phyloP scores from a whole-genome alignment of 2,113 vertebrate genomes.

The Charina bottae region DNA sequence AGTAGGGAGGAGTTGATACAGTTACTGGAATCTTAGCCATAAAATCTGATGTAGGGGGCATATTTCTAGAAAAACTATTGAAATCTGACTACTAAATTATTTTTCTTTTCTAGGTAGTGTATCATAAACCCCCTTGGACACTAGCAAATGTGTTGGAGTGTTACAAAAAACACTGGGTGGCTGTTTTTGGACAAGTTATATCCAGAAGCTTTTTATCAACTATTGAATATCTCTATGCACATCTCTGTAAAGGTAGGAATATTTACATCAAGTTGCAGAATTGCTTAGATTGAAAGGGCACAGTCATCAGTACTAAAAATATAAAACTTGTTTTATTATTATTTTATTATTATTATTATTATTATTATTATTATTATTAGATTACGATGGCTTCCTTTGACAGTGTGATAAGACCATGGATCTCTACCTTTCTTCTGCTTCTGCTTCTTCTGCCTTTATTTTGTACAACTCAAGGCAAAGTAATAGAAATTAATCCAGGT shows the following conservation, averaged over 20 bases:
- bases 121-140: slow-evolving; percentile 90
- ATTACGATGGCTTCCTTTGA: neutral
- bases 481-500: neutral
- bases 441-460: neutral
- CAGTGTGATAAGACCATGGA: too few species aligned
- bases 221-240: slow-evolving; percentile 77
- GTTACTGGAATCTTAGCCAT: neutral
- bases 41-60: neutral
- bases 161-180: slow-evolving; percentile 90
- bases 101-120: slow-evolving; percentile 77
- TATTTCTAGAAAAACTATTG: neutral
- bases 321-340: neutral
- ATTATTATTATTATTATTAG: neutral
- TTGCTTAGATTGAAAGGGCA: neutral
- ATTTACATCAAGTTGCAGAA: neutral
- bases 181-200: slow-evolving; percentile 87
- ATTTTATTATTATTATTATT: neutral
- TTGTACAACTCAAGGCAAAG: neutral
- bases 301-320: neutral
- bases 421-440: neutral
- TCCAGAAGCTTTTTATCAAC: slow-evolving; percentile 75
- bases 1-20: neutral
- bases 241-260: slow-evolving; percentile 80
- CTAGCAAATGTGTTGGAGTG: slow-evolving; percentile 82
- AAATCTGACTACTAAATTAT: neutral